Evolutionary conservation across 2,888 invertebrate species (phyloP), one percentile per base, ranked within the genome.

Genomic region (Synanthedon tipuliformis): DNA sequence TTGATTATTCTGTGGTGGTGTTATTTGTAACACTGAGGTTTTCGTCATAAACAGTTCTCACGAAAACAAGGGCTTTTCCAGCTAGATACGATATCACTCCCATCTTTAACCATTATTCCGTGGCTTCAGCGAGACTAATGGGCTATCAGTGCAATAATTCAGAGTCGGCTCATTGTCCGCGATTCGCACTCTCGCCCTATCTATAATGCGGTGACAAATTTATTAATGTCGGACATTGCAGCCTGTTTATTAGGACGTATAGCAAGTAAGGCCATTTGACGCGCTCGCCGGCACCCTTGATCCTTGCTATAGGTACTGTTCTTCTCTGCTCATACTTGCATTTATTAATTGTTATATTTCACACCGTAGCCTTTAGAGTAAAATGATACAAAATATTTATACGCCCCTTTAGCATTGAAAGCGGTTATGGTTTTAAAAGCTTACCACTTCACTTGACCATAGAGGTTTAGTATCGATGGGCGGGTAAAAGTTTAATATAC

Each of bases 171-270:
- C 80, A 86, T 87, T 87, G 86, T 86, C 80, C 78, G 68, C 68
- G 73, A 72, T 73, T 78, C 78, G 74, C 78, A 79, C 80, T 78
- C 73, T 74, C 72, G 78, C 74, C 68, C 80, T 83, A 84, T 84
- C 86, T 81, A 74, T 79, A 78, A 73, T 71, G 69, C 69, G 73
- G 73, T 74, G 86, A 86, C 86, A 86, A 87, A 86, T 87, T 87
- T 87, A 86, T 85, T 84, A 80, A 78, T 79, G 77, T 75, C 73
- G 72, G 70, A 77, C 78, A 75, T 69, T 72, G 74, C 72, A 77
- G 72, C 76, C 73, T 64, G 64, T 73, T 79, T 77, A 78, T 78
- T 82, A 77, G 80, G 78, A 72, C 45, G 45, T 16, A 49, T 23
- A 16, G 16, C 49, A 49, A 23, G 45, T 45, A 45, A n/a, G 5